Percentiles rank a stretch among this genome's conserved stretches.
These are phyloP conservation scores for Oligia strigilis DNA, from an alignment of 2,888 invertebrate genomes.

Conservation along the genomic window DNA sequence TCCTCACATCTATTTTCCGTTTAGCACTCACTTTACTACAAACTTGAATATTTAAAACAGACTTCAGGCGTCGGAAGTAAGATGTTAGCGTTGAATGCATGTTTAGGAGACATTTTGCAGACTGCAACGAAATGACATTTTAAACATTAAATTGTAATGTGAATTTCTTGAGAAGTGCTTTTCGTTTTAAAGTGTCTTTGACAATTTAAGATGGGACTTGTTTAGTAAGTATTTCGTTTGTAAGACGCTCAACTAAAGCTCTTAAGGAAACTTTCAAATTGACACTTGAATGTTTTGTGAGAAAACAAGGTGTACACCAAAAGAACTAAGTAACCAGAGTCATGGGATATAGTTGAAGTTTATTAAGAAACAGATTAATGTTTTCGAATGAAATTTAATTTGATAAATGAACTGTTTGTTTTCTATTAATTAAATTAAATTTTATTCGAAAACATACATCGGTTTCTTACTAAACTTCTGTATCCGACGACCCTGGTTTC, in stretches of 20 bases:
- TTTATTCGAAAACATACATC: no score
- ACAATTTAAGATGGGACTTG: constrained; percentile 6
- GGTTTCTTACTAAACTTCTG: no score
- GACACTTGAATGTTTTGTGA: background rate
- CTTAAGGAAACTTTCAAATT: background rate
- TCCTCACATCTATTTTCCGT: constrained; percentile 6
- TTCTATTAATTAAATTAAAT: no score
- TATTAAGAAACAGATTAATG: no score
- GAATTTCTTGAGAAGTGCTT: constrained; percentile 18
- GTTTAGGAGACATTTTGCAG: constrained; percentile 14
- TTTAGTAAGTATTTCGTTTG: constrained; percentile 16
- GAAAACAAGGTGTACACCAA: background rate
- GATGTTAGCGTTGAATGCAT: constrained; percentile 34
- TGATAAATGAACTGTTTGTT: no score
- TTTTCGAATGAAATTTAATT: no score
- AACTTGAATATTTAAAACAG: constrained; percentile 54
- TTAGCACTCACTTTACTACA: background rate
- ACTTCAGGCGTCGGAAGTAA: constrained; percentile 39
- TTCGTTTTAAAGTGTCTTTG: constrained; percentile 13
- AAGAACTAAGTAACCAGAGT: no score
- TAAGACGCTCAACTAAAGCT: background rate
- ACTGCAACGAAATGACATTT: constrained; percentile 30
- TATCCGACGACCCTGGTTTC: no score
- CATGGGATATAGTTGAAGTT: no score
- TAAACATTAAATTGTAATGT: constrained; percentile 21